Base-by-base conservation (phyloP, 1,140 invertebrate genomes). In the Trissolcus basalis region DNA sequence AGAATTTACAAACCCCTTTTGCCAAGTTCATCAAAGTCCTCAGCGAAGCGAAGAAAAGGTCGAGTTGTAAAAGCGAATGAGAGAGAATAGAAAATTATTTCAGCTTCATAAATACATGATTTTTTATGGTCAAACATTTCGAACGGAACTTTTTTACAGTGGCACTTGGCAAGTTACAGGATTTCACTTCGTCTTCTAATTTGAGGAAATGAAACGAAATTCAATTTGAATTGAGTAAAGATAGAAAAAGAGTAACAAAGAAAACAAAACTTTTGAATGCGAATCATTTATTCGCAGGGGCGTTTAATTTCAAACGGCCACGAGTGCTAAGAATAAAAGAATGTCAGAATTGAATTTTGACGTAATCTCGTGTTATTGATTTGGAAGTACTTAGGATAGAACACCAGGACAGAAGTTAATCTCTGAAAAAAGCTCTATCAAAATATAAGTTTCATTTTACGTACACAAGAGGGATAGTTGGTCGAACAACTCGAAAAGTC, bases 401-500 rank as follows among this genome's bases (percentile, higher is more conserved):
- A 27, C 19, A 27, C 19, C 19, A 6, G 19, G 19, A 27, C 11
- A 50, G 5, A 60, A 56, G 56, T 68, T 77, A 68, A 77, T 65
- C 14, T 27, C 44, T 15, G 12, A 48, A 65, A 59, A 61, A 61
- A 12, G 43, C 10, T 53, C 49, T 44, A 67, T 76, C 48, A 67
- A 56, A 70, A 70, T 36, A 55, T 70, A 11, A 11, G 36, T 11
- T 65, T 49, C 48, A 44, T 72, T 64, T 61, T 64, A 64, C 35
- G 58, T 72, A 69, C 64, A 64, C 53, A 68, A 64, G 55, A 71
- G 45, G 63, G 53, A 77, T 72, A 67, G 68, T 77, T 70, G 67
- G 55, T 41, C 19, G 65, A 77, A 77, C 56, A 75, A 59, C 32
- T 44, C 55, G 10, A 54, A 49, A 79, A 56, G 50, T 69, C 71